phyloP scores from a whole-genome alignment of 2,888 invertebrate species.

The Lasioglossum malachurum region DNA sequence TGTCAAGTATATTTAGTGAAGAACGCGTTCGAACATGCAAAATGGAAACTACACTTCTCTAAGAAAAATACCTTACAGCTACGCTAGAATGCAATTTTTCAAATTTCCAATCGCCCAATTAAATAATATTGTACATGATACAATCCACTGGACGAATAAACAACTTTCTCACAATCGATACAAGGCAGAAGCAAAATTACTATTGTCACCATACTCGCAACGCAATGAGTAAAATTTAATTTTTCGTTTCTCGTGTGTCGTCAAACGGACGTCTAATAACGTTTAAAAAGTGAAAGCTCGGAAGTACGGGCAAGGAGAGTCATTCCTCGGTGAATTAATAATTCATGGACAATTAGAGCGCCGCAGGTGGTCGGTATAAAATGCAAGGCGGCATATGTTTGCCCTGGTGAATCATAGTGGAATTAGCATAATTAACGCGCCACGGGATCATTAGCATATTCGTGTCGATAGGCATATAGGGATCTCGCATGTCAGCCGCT shows the following conservation, averaged over 20 bases:
- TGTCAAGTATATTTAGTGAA: too few relatives aligned
- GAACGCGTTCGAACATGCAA: too few relatives aligned
- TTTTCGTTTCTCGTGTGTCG: not conserved
- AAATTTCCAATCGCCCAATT: too few relatives aligned
- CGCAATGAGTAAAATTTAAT: not conserved
- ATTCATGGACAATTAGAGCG: slow-evolving; percentile 79
- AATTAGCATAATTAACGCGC: slow-evolving; percentile 81
- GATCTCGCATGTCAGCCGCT: slow-evolving; percentile 71
- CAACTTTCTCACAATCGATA: too few relatives aligned
- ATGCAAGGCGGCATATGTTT: slow-evolving; percentile 79
- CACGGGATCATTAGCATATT: slow-evolving; percentile 80
- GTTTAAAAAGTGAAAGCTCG: slow-evolving; percentile 33
- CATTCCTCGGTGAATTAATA: slow-evolving; percentile 73
- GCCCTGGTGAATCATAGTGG: slow-evolving; percentile 81
- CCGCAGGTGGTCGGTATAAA: slow-evolving; percentile 81
- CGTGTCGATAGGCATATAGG: slow-evolving; percentile 74
- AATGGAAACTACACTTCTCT: too few relatives aligned
- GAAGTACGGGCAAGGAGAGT: slow-evolving; percentile 53
- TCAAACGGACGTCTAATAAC: not conserved
- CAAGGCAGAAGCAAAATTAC: too few relatives aligned
- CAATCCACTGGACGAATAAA: too few relatives aligned
- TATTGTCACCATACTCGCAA: too few relatives aligned
- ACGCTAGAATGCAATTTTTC: too few relatives aligned
- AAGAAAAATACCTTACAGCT: too few relatives aligned
- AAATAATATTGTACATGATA: too few relatives aligned